phyloP scores from a whole-genome alignment of 2,888 invertebrate species.

The Ornithoptera priamus region DNA sequence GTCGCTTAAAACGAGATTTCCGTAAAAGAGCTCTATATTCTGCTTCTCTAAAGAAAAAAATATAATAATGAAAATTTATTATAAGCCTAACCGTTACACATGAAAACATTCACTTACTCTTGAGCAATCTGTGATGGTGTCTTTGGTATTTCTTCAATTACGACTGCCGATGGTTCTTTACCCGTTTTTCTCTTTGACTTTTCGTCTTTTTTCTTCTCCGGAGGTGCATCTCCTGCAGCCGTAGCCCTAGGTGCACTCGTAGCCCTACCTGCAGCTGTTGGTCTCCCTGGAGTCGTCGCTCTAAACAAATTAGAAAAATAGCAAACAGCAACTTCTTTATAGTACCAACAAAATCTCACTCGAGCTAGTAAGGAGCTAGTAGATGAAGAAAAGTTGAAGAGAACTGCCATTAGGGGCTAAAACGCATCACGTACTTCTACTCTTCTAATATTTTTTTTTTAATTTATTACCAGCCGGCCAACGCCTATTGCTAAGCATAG shows the following conservation, averaged over 20 bases:
- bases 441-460: too few species aligned
- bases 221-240: slow-evolving; percentile 43
- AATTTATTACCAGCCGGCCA: too few species aligned
- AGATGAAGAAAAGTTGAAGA: too few species aligned
- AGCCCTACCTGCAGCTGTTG: slow-evolving; percentile 6
- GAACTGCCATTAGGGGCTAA: too few species aligned
- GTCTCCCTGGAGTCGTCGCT: not conserved
- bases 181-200: slow-evolving; percentile 36
- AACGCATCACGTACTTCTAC: too few species aligned
- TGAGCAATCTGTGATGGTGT: slow-evolving; percentile 50
- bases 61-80: not conserved
- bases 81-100: not conserved
- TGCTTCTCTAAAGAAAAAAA: slow-evolving; percentile 47
- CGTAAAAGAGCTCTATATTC: slow-evolving; percentile 52
- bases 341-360: too few species aligned
- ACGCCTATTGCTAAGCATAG: too few species aligned
- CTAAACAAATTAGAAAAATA: not conserved
- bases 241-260: slow-evolving; percentile 16
- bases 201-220: slow-evolving; percentile 36
- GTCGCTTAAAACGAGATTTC: slow-evolving; percentile 53
- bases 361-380: too few species aligned
- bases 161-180: slow-evolving; percentile 33
- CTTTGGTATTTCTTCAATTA: slow-evolving; percentile 46
- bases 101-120: slow-evolving; percentile 36
- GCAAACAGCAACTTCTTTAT: too few species aligned